These are phyloP conservation scores for Orientallactaga bullata DNA, from an alignment of 2,113 vertebrate genomes.

Conservation along the genomic window DNA sequence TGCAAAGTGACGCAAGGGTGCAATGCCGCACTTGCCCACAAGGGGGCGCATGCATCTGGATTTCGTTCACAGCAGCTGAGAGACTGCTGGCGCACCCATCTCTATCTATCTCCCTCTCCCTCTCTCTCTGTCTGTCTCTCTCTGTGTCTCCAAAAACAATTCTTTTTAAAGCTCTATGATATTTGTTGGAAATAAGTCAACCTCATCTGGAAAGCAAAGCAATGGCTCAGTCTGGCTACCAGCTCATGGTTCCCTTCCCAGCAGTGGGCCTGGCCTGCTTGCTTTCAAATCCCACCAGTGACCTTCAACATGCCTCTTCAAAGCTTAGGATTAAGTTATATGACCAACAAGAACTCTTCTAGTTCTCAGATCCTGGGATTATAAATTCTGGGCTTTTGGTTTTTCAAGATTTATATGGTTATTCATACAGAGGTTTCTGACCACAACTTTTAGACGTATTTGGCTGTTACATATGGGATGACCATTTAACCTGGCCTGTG, in stretches of 20 bases:
- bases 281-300: not conserved
- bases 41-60: no score
- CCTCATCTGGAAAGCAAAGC: slow-evolving; percentile 26
- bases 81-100: no score
- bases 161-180: slow-evolving; percentile 30
- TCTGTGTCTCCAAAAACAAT: no score
- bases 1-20: no score
- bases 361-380: not conserved
- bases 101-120: no score
- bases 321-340: not conserved
- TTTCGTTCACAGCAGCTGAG: no score
- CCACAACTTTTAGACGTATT: not conserved
- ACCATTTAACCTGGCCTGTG: not conserved
- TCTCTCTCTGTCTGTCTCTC: no score
- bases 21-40: no score
- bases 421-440: not conserved
- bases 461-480: not conserved
- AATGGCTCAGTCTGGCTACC: not conserved
- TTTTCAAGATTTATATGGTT: not conserved
- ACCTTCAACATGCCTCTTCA: not conserved
- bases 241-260: not conserved
- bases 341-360: not conserved
- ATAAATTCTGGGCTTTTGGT: not conserved
- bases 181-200: slow-evolving; percentile 1
- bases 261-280: not conserved